Evolutionary conservation across 2,797 vertebrate genomes (phyloP).

Genomic region (Nothura maculosa): DNA sequence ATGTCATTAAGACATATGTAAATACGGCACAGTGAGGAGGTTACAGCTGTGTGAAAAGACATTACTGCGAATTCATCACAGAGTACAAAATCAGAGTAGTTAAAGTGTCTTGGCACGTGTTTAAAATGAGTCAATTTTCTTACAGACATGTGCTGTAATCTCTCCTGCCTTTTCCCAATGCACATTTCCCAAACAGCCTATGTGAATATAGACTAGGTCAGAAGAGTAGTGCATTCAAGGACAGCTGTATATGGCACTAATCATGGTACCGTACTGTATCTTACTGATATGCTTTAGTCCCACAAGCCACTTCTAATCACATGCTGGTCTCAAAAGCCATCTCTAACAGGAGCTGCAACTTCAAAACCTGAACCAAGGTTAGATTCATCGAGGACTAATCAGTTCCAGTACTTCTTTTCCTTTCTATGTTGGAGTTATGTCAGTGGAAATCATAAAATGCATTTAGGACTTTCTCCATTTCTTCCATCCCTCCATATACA

Average conservation of each 20-base stretch:
- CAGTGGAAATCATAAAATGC: not conserved
- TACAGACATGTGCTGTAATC: not conserved
- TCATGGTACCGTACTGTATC: slow-evolving; percentile 26
- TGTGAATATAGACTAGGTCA: not conserved
- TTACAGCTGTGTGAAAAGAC: not conserved
- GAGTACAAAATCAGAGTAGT: not conserved
- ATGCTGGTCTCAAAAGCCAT: not conserved
- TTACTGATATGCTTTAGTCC: slow-evolving; percentile 9
- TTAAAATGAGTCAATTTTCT: not conserved
- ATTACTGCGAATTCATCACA: not conserved
- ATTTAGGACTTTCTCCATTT: not conserved
- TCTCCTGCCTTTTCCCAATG: not conserved
- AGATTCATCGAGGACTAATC: not conserved
- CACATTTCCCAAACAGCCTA: not conserved
- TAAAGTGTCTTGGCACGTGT: fast-evolving
- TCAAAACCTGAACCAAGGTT: not conserved
- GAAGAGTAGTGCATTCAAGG: slow-evolving; percentile 30
- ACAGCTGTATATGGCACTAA: slow-evolving; percentile 31
- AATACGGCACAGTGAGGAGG: not conserved
- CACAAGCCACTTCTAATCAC: not conserved
- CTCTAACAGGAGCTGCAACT: not conserved
- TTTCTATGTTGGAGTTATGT: not conserved
- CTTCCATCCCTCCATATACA: not conserved
- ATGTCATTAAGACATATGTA: not conserved
- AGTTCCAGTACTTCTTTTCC: not conserved